Evolutionary conservation across 2,888 invertebrate genomes (phyloP).

Genomic region (Tetheella fluctuosa): DNA sequence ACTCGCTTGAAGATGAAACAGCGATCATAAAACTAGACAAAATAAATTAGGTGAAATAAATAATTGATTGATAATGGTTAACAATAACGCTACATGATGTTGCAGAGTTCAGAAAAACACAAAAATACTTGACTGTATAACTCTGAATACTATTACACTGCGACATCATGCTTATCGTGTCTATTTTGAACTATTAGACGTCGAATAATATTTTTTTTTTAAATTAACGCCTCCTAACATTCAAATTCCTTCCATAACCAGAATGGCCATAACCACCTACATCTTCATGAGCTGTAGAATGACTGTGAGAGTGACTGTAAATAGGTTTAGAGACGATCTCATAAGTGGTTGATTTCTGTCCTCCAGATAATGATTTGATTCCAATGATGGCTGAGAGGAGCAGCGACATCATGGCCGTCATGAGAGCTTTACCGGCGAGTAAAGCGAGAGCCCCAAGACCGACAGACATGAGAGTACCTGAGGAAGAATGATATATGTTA

Average conservation of each 20-base stretch:
- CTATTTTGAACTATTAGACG: constrained; percentile 20
- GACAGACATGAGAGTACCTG: constrained; percentile 89
- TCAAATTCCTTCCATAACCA: constrained; percentile 78
- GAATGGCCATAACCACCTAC: constrained; percentile 82
- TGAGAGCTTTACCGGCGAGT: constrained; percentile 92
- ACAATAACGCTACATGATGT: background rate
- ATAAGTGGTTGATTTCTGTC: constrained; percentile 90
- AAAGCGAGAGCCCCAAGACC: constrained; percentile 90
- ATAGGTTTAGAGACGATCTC: constrained; percentile 93
- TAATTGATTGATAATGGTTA: background rate
- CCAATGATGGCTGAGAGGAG: constrained; percentile 91
- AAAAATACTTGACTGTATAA: background rate
- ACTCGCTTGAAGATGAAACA: background rate
- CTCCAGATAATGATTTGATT: constrained; percentile 88
- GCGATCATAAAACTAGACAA: background rate
- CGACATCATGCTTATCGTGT: background rate
- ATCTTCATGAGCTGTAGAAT: constrained; percentile 85
- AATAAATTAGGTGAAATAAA: constrained; percentile 1
- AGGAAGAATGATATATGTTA: constrained; percentile 8
- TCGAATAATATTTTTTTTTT: background rate
- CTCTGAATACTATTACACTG: no score
- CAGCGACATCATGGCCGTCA: constrained; percentile 92
- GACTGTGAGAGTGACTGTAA: constrained; percentile 86
- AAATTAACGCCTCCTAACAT: constrained; percentile 53
- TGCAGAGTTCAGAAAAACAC: background rate